Conservation (phyloP, 2,797 vertebrate genomes). For the Gymnocypris eckloni region DNA sequence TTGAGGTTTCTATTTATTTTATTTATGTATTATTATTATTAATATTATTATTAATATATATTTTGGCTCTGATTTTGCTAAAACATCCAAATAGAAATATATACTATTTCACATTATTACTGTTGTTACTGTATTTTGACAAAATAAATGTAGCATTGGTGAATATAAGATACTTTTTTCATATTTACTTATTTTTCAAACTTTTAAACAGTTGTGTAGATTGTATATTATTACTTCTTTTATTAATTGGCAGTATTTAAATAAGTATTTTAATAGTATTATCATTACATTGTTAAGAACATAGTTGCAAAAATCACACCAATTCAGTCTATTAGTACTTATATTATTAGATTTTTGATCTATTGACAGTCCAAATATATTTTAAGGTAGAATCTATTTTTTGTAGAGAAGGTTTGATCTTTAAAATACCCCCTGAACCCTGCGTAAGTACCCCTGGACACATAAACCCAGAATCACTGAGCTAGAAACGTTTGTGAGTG, state of each 20-base stretch:
- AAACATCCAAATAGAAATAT: neutral
- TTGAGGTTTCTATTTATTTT: neutral
- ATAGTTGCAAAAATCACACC: neutral
- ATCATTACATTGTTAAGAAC: neutral
- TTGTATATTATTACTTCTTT: neutral
- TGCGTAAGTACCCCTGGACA: neutral
- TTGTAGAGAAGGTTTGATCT: neutral
- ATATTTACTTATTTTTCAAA: neutral
- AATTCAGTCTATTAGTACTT: neutral
- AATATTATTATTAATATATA: no score
- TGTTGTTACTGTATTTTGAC: neutral
- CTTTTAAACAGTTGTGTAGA: neutral
- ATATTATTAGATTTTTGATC: neutral
- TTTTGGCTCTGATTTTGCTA: neutral
- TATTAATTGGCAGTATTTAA: neutral
- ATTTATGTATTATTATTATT: neutral
- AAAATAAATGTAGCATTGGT: neutral
- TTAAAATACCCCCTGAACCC: neutral
- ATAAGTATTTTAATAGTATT: neutral
- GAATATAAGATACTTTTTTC: neutral
- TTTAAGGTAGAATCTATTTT: neutral
- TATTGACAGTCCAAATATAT: neutral
- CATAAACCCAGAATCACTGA: neutral
- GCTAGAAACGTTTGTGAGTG: slow-evolving; percentile 19
- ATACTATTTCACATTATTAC: neutral